Evolutionary conservation across 2,797 vertebrate species (phyloP).

Genomic region (Graptemys geographica): DNA sequence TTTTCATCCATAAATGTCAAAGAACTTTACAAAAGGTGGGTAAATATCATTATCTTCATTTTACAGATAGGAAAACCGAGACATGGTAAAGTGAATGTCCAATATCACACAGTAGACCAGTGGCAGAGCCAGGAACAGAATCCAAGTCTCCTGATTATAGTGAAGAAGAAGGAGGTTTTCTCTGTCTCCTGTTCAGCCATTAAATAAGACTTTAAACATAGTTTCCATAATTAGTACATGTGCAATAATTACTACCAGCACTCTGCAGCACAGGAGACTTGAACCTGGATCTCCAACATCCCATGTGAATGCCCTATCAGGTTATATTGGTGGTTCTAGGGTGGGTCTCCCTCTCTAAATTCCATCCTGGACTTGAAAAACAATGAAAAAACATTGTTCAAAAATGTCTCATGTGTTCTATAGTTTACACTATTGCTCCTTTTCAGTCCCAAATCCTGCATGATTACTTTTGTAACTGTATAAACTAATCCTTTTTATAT

Average conservation of each 20-base stretch:
- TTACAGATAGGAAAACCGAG: not conserved
- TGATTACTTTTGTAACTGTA: not conserved
- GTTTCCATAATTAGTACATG: not conserved
- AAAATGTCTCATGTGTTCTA: not conserved
- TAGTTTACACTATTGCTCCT: not conserved
- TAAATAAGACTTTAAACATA: not conserved
- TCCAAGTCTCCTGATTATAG: not conserved
- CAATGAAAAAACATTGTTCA: not conserved
- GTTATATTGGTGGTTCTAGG: not conserved
- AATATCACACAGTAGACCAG: not conserved
- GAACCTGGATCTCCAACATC: not conserved
- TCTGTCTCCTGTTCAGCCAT: not conserved
- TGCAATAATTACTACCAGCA: not conserved
- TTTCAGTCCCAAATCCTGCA: not conserved
- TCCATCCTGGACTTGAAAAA: not conserved
- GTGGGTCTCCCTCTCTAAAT: not conserved
- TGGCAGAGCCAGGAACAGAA: not conserved
- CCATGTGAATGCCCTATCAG: not conserved
- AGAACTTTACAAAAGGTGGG: conserved; percentile 20
- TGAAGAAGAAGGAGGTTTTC: not conserved
- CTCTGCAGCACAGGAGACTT: not conserved
- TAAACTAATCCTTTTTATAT: not conserved
- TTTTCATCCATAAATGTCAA: conserved; percentile 22
- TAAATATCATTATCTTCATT: not conserved
- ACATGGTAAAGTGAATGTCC: not conserved